Evolutionary conservation across 2,113 vertebrate genomes (phyloP), one percentile per base, ranked within the genome.

Genomic region (Ceyx cyanopectus): DNA sequence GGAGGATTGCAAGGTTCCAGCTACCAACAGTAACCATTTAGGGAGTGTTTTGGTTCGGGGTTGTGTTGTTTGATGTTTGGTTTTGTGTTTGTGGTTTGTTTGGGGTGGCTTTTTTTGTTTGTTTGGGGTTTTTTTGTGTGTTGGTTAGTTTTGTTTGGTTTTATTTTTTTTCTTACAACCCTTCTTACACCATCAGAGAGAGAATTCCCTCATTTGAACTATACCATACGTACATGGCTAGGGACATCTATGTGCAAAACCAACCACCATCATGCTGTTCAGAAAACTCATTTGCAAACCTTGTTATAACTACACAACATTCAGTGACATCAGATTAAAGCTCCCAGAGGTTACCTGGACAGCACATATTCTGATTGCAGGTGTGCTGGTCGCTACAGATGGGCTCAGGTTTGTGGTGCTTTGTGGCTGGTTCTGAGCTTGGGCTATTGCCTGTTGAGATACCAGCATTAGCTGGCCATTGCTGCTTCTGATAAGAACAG

Each of bases 401-500:
- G 96, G 80, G 81, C 96, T 98, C 70, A 96, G 30, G n/a, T 24
- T 92, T 54, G 96, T 63, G 67, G 97, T 97, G 60, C 90, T 98
- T 85, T 95, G 90, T 18, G 95, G 85, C 66, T 99, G 98, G 30
- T 93, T 95, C 93, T 97, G 97, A 3, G 97, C 91, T 96, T 96
- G 97, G 66, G 98, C 96, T 96, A 99, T 92, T 81, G 98, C 98
- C 97, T 99, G 99, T 93, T 99, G 99, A 87, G 99, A 98, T 8
- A 99, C 98, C 77, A 99, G 97, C 98, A 99, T 99, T 86, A 99
- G 98, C 75, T 99, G 99, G 63, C 99, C 99, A 94, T 91, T 98
- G 87, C 98, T 98, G 94, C 99, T 99, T 96, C 98, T 98, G 94
- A 99, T 98, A 93, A 99, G 97, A 97, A 99, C 98, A 96, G 98